Evolutionary conservation across 1,140 invertebrate species (phyloP), one percentile per base, ranked within the genome.

Genomic region (Calephelis nemesis): DNA sequence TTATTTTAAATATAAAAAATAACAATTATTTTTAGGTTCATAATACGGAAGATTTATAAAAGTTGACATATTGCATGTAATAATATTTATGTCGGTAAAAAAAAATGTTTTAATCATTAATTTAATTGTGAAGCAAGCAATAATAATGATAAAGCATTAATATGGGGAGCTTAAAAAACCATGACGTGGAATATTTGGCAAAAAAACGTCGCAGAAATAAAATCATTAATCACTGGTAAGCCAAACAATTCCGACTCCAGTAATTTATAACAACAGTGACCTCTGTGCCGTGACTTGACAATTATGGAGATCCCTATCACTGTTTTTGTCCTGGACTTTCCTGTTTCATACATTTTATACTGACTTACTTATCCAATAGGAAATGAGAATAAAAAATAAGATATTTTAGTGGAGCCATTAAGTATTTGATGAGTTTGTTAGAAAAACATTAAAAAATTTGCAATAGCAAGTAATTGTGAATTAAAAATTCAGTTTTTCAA

Each of bases 231-330:
- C 54, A 60, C 54, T 0, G 39, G 30, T 12, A 60, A 60, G 54
- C 54, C 54, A 60, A 60, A 60, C 30, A 60, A 60, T 60, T 60
- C 30, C 54, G 11, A 39, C 54, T 60, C 30, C 30, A 60, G 54
- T 60, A 60, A 60, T 60, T 60, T 60, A 60, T 60, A 60, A 60
- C 54, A 58, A 58, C 54, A 60, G 54, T 60, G 54, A 60, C 54
- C 54, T 60, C 39, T 60, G 54, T 39, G 54, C 30, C 54, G 54
- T 60, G 54, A 60, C 54, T 60, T 60, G 54, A 60, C 54, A 60
- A 60, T 60, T 60, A 60, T 60, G 39, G 54, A 40, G 54, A 60
- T 60, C 54, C 52, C 8, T 60, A 60, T 60, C 54, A n/a, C 54
- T 40, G 54, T 30, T 60, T 30, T 60, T 40, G 54, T 60, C 30